Evolutionary conservation across 2,797 vertebrate genomes (phyloP).

Genomic region (Pangasius djambal): DNA sequence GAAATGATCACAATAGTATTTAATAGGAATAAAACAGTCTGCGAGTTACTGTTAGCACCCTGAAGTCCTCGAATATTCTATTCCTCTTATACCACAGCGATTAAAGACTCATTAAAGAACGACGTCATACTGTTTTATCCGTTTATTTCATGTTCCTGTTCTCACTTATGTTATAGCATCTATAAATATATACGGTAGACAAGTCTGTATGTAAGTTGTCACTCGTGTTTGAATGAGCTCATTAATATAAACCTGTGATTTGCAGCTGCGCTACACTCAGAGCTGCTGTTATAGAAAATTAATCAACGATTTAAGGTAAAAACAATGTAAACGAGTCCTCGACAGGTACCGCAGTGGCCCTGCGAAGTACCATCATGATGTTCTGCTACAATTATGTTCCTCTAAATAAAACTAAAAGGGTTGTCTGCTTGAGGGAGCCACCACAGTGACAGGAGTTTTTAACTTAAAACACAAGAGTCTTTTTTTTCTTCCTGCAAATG

Average conservation of each 20-base stretch:
- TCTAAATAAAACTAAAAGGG: not conserved
- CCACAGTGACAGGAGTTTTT: not conserved
- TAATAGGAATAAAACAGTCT: not conserved
- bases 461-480: not conserved
- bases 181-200: not conserved
- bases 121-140: not conserved
- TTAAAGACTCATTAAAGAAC: not conserved
- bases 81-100: not conserved
- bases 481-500: not conserved
- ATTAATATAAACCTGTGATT: not conserved
- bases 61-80: not conserved
- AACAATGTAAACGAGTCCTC: not conserved
- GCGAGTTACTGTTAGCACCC: not conserved
- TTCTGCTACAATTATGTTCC: not conserved
- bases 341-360: not conserved
- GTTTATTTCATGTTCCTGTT: not conserved
- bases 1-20: not conserved
- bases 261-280: not conserved
- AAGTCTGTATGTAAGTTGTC: not conserved
- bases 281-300: not conserved
- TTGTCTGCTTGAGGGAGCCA: not conserved
- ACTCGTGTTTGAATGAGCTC: not conserved
- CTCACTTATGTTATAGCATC: not conserved
- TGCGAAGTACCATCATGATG: not conserved
- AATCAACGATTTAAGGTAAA: not conserved